Evolutionary conservation across 2,113 vertebrate species (phyloP), one percentile per base, ranked within the genome.

Genomic region (Neolamprologus cancellatus): DNA sequence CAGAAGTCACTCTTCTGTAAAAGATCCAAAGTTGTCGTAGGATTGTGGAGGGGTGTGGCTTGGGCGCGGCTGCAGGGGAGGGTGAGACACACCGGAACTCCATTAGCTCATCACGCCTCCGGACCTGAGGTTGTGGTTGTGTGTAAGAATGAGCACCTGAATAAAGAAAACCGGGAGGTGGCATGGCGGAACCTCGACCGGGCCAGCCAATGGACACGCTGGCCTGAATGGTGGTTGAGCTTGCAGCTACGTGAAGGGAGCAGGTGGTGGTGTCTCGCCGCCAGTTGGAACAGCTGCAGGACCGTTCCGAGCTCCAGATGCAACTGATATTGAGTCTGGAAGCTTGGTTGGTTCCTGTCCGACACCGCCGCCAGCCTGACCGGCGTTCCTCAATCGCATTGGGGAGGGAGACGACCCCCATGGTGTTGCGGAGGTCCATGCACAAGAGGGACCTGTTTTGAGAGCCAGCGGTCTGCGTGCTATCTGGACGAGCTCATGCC

Each of bases 351-450:
- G n/a, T 23, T 23, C 52, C 52, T 54, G 52, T 23, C 3, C 11
- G 0, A 23, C 52, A 54, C 52, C 1, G 0, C 52, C 3, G 11
- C 52, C 52, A 54, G 3, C 6, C 20, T 54, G 52, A 54, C 20
- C 6, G 52, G 10, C 52, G 11, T 54, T 54, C 20, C 11, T 13
- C 0, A 0, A 54, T 11, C 0, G 1, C 52, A 54, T 13, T 54
- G 52, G 6, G 52, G 52, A 54, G 20, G 52, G 52, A 53, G 3
- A 54, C 10, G 2, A 23, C 52, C 52, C 3, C 3, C 20, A 23
- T 13, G 52, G 20, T 54, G 52, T 54, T 54, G 52, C 6, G 1
- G 52, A 54, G 4, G 52, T 54, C 20, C 52, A 54, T 54, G 52
- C 52, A 54, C 0, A 0, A 54, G 52, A 23, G 52, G n/a, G 52